Evolutionary conservation across 2,113 vertebrate genomes (phyloP).

Genomic region (Cettia cetti): DNA sequence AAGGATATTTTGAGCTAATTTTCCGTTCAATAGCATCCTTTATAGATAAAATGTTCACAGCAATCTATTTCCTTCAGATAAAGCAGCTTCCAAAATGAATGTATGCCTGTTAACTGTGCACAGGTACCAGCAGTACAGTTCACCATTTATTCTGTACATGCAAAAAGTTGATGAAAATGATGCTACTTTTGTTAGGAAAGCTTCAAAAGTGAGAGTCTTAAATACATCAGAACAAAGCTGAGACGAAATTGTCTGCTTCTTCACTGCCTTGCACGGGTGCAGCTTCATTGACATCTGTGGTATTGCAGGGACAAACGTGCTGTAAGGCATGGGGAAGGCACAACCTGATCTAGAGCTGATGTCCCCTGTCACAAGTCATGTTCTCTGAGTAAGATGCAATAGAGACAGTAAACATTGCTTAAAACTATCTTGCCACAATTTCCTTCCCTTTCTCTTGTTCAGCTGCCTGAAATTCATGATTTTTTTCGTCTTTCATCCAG

Average conservation of each 20-base stretch:
- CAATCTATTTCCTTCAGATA: background rate
- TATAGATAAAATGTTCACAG: background rate
- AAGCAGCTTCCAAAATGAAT: background rate
- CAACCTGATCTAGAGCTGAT: background rate
- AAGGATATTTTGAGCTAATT: background rate
- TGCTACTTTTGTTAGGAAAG: background rate
- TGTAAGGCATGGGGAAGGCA: background rate
- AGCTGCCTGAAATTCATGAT: background rate
- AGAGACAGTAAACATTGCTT: background rate
- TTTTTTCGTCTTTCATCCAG: background rate
- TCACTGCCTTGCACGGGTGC: background rate
- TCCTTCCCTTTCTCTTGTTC: background rate
- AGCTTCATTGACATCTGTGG: background rate
- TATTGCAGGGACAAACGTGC: background rate
- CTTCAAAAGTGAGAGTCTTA: background rate
- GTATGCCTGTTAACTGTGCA: background rate
- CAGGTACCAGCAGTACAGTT: background rate
- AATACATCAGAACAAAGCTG: background rate
- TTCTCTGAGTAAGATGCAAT: background rate
- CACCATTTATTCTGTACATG: background rate
- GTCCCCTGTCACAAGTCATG: background rate
- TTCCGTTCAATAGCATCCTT: background rate
- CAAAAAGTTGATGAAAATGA: background rate
- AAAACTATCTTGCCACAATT: background rate
- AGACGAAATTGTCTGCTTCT: background rate